Evolutionary conservation across 2,888 invertebrate genomes (phyloP).

Genomic region (Chrysina gloriosa): DNA sequence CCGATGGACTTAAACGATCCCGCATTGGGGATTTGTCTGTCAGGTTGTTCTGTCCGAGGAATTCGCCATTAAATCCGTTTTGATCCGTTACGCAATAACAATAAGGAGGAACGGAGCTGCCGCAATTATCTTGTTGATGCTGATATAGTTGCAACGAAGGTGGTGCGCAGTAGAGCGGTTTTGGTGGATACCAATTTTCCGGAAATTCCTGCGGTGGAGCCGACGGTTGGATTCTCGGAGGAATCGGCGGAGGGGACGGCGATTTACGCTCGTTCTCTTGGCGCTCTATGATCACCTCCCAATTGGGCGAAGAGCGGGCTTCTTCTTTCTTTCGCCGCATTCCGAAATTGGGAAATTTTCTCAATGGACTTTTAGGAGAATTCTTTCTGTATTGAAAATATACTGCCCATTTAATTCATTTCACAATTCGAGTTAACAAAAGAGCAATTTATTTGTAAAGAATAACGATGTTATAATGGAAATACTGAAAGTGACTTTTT

Average conservation of each 20-base stretch:
- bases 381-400: constrained; percentile 24
- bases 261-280: constrained; percentile 19
- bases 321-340: constrained; percentile 37
- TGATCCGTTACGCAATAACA: constrained; percentile 18
- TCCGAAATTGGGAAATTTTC: constrained; percentile 40
- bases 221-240: constrained; percentile 57
- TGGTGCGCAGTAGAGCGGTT: constrained; percentile 1
- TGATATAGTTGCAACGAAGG: constrained; percentile 11
- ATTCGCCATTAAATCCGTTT: constrained; percentile 17
- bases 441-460: background rate
- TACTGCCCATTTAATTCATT: constrained; percentile 6
- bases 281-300: constrained; percentile 40
- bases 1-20: background rate
- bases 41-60: background rate
- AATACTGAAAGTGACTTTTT: background rate
- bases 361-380: constrained; percentile 32
- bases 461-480: background rate
- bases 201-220: constrained; percentile 59
- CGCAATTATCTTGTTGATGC: constrained; percentile 9
- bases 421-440: background rate
- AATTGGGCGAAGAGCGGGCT: constrained; percentile 10
- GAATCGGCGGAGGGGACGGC: constrained; percentile 42
- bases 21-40: constrained; percentile 3
- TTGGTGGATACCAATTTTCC: constrained; percentile 32
- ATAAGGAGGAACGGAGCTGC: constrained; percentile 4